phyloP scores from a whole-genome alignment of 1,140 invertebrate genomes.

The Ptiloglossa arizonensis region DNA sequence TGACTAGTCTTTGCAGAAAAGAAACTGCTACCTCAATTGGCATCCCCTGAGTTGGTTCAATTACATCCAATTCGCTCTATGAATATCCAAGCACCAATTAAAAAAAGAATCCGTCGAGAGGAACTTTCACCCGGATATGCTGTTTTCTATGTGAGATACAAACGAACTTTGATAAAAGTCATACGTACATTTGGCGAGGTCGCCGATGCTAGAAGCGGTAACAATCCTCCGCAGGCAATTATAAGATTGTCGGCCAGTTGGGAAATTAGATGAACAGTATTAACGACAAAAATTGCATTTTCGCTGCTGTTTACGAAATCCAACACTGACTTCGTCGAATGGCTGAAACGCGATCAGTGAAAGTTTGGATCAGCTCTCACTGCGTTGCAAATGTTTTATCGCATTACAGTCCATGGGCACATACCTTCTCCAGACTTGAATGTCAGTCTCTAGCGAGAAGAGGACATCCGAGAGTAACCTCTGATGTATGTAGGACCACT shows the following conservation, averaged over 20 bases:
- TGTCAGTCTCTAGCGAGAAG: slow-evolving; percentile 98
- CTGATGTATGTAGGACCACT: slow-evolving; percentile 99
- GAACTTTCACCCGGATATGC: slow-evolving; percentile 15
- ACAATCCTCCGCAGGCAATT: slow-evolving; percentile 98
- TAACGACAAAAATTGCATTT: slow-evolving; percentile 99
- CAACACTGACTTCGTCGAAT: slow-evolving; percentile 97
- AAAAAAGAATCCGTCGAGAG: slow-evolving; percentile 33
- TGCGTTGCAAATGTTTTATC: too few species aligned
- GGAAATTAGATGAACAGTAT: slow-evolving; percentile 99
- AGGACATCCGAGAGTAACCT: slow-evolving; percentile 97
- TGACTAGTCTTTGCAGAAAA: slow-evolving; percentile 97
- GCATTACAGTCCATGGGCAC: too few species aligned
- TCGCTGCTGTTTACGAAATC: slow-evolving; percentile 99
- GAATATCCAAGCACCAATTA: slow-evolving; percentile 55
- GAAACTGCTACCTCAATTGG: slow-evolving; percentile 98
- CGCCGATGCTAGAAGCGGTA: slow-evolving; percentile 97
- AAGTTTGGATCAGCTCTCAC: background rate
- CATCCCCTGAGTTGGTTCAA: slow-evolving; percentile 99
- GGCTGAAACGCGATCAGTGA: slow-evolving; percentile 84
- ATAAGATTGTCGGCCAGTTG: slow-evolving; percentile 99
- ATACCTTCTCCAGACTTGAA: slow-evolving; percentile 94
- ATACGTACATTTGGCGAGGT: slow-evolving; percentile 97
- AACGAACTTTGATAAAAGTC: background rate
- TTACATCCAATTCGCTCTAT: slow-evolving; percentile 98
- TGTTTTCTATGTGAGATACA: slow-evolving; percentile 28